Evolutionary conservation across 2,113 vertebrate genomes (phyloP).

Genomic region (Tachysurus fulvidraco): DNA sequence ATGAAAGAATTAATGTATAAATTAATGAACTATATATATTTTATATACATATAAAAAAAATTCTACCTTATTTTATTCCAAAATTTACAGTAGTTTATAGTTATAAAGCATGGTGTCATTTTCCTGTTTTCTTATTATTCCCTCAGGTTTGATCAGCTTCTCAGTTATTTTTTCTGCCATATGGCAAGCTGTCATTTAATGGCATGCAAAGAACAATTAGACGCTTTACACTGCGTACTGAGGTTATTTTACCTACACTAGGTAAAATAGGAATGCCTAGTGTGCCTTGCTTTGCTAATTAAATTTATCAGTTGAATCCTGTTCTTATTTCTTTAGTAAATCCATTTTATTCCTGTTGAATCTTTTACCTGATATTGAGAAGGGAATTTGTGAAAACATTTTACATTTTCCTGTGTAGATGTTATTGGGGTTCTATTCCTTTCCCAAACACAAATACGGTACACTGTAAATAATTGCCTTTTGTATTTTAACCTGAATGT

Average conservation of each 20-base stretch:
- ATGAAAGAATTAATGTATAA: background rate
- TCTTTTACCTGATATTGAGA: background rate
- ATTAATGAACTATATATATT: too few species aligned
- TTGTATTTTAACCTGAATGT: background rate
- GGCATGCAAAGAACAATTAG: background rate
- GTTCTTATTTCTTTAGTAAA: background rate
- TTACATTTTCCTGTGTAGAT: background rate
- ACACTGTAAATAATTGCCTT: background rate
- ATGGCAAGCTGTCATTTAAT: slow-evolving; percentile 21
- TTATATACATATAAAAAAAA: background rate
- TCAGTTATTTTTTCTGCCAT: slow-evolving; percentile 4
- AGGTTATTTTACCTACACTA: background rate
- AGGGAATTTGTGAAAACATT: background rate
- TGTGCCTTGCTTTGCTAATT: background rate
- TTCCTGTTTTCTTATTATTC: background rate
- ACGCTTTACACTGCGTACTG: slow-evolving; percentile 3
- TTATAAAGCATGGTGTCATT: background rate
- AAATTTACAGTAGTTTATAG: background rate
- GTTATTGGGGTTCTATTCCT: background rate
- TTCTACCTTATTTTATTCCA: background rate
- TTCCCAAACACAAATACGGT: background rate
- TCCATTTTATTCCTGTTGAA: background rate
- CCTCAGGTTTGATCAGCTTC: background rate
- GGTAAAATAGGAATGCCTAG: background rate
- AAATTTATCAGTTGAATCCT: background rate